Conservation (phyloP, 1,140 invertebrate species). For the Brachionus paranguensis region DNA sequence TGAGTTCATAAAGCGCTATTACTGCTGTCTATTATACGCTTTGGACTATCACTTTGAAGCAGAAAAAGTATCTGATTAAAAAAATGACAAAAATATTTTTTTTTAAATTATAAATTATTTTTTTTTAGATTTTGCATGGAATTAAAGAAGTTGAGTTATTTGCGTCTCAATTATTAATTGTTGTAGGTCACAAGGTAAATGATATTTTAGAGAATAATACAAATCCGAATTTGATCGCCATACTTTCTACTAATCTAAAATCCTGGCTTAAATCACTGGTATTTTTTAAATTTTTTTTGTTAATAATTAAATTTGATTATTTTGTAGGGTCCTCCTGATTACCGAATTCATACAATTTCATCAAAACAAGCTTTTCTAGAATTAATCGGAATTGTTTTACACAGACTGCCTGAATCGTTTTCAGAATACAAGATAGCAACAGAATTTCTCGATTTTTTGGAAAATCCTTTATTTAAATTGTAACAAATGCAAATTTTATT, state of each 20-base stretch:
- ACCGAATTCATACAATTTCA: slow-evolving; percentile 11
- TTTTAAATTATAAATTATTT: not conserved
- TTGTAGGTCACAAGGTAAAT: slow-evolving; percentile 28
- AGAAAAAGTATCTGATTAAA: not conserved
- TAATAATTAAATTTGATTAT: not conserved
- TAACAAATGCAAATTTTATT: slow-evolving; percentile 24
- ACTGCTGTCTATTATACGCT: slow-evolving; percentile 27
- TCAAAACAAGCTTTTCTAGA: slow-evolving; percentile 32
- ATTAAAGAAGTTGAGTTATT: slow-evolving; percentile 34
- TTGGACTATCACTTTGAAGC: slow-evolving; percentile 25
- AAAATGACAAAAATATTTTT: not conserved
- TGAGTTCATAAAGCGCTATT: slow-evolving; percentile 30
- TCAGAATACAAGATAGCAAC: slow-evolving; percentile 38
- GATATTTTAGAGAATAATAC: not conserved
- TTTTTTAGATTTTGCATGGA: not conserved
- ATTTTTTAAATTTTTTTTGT: not conserved
- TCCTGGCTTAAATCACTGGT: slow-evolving; percentile 38
- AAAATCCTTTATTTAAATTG: slow-evolving; percentile 28
- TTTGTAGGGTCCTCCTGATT: slow-evolving; percentile 7
- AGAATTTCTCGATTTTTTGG: slow-evolving; percentile 32
- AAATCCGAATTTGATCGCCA: slow-evolving; percentile 21
- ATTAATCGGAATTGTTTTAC: slow-evolving; percentile 36
- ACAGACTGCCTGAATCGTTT: slow-evolving; percentile 35
- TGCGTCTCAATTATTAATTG: slow-evolving; percentile 22
- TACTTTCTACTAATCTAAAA: slow-evolving; percentile 31